A percentile compares a stretch with the other conserved stretches of the same genome.
phyloP scores from a whole-genome alignment of 2,113 vertebrate species.

The Ceyx cyanopectus region DNA sequence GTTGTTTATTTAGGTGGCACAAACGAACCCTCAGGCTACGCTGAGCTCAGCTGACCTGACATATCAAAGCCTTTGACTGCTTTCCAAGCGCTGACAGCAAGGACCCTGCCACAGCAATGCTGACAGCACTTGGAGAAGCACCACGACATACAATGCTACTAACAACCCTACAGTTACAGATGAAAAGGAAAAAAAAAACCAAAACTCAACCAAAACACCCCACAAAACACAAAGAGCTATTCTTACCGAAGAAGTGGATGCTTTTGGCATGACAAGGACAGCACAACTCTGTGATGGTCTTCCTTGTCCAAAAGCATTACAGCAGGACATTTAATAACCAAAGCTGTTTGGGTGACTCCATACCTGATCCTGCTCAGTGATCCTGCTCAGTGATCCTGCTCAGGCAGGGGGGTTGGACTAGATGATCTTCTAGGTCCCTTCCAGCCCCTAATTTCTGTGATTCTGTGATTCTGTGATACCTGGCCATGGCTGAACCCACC shows the following conservation, averaged over 20 bases:
- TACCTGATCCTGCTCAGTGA: no score
- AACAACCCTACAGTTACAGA: not conserved
- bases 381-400: no score
- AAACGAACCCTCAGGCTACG: not conserved
- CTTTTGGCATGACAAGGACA: not conserved
- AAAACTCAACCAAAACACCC: no score
- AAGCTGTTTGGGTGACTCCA: not conserved
- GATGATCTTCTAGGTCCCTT: no score
- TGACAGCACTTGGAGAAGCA: not conserved
- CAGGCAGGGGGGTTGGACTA: no score
- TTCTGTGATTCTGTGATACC: no score
- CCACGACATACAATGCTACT: fast-evolving
- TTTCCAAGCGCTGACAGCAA: not conserved
- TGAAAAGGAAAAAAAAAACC: not conserved
- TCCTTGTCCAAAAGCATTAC: not conserved
- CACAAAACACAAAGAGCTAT: not conserved
- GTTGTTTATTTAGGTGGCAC: slow-evolving; percentile 17
- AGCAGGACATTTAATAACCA: not conserved
- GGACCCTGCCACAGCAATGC: not conserved
- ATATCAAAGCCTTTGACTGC: slow-evolving; percentile 18
- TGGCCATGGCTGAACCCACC: not conserved
- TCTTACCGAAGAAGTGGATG: not conserved
- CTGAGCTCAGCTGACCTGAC: slow-evolving; percentile 54
- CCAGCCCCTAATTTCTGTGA: no score
- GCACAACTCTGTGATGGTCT: fast-evolving